A percentile compares a stretch with the other conserved stretches of the same genome.
phyloP scores from a whole-genome alignment of 2,888 invertebrate genomes.

The Athalia circularis region DNA sequence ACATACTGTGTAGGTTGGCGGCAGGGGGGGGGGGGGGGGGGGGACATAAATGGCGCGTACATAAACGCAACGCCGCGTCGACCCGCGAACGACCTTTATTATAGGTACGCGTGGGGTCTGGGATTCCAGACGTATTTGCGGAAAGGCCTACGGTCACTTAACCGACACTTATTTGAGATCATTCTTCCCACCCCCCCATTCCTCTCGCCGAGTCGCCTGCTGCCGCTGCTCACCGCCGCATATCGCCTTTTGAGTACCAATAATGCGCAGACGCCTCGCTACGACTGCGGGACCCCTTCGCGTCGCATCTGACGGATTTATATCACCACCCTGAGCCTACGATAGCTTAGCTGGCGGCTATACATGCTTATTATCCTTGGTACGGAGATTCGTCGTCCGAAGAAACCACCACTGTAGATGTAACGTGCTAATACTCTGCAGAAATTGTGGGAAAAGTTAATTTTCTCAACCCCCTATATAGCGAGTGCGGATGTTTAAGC shows the following conservation, averaged over 20 bases:
- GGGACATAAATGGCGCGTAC: background rate
- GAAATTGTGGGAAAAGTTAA: too few species aligned
- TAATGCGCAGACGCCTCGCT: slow-evolving; percentile 26
- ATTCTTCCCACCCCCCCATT: background rate
- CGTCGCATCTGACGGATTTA: background rate
- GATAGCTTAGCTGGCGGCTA: too few species aligned
- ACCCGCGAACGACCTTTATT: background rate
- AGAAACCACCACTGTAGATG: too few species aligned
- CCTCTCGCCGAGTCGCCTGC: slow-evolving; percentile 2
- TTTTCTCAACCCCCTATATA: too few species aligned
- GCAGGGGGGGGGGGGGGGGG: too few species aligned
- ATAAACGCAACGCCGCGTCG: background rate
- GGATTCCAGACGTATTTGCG: slow-evolving; percentile 41
- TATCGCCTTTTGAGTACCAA: slow-evolving; percentile 29
- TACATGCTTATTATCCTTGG: too few species aligned
- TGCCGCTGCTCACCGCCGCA: background rate
- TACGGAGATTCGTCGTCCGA: too few species aligned
- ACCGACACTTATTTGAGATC: slow-evolving; percentile 41
- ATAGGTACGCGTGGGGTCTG: slow-evolving; percentile 17
- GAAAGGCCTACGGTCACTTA: slow-evolving; percentile 40
- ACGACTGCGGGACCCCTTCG: background rate
- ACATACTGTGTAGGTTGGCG: too few species aligned
- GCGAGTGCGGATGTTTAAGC: too few species aligned
- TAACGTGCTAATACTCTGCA: too few species aligned
- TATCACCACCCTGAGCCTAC: background rate